These are phyloP conservation scores for Falco punctatus DNA, from an alignment of 2,113 vertebrate species.

Conservation along the genomic window DNA sequence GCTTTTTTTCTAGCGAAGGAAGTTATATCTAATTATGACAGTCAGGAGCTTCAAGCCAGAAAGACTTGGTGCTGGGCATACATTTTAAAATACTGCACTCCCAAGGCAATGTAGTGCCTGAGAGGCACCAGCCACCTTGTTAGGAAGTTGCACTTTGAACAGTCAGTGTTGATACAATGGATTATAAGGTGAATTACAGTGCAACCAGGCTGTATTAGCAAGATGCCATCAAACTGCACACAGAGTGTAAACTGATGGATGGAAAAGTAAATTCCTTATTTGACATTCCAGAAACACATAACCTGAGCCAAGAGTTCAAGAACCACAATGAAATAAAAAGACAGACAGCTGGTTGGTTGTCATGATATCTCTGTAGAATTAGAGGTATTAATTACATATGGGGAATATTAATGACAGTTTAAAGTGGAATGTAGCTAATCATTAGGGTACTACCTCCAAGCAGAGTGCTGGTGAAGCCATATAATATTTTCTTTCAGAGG, in stretches of 20 bases:
- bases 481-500: neutral
- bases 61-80: neutral
- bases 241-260: slow-evolving; percentile 55
- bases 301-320: slow-evolving; percentile 50
- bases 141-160: slow-evolving; percentile 43
- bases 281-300: slow-evolving; percentile 66
- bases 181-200: slow-evolving; percentile 69
- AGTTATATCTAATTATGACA: neutral
- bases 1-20: neutral
- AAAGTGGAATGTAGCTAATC: slow-evolving; percentile 9
- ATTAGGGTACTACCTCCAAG: neutral
- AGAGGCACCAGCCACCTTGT: slow-evolving; percentile 32
- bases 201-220: slow-evolving; percentile 65
- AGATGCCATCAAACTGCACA: slow-evolving; percentile 44
- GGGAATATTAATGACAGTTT: slow-evolving; percentile 27
- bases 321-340: slow-evolving; percentile 36
- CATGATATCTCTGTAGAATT: slow-evolving; percentile 4
- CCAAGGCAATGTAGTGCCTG: neutral
- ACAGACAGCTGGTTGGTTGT: slow-evolving; percentile 49
- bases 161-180: slow-evolving; percentile 68
- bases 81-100: neutral
- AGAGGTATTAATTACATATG: slow-evolving; percentile 19
- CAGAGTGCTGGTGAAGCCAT: neutral
- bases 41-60: neutral
- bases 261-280: slow-evolving; percentile 69